Conservation (phyloP, 1,140 invertebrate genomes). For the Drosophila equinoxialis region DNA sequence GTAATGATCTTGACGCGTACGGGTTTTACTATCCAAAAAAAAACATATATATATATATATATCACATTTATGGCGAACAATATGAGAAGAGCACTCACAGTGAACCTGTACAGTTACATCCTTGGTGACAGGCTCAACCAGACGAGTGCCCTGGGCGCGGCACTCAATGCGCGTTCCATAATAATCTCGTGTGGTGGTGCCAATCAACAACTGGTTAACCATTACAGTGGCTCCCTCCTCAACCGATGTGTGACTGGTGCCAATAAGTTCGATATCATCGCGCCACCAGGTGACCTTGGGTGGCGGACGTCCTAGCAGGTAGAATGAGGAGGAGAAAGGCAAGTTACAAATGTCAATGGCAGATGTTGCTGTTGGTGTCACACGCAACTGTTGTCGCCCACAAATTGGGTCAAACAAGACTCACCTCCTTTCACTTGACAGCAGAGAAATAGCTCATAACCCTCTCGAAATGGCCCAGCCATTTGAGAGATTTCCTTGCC, state of each 20-base stretch:
- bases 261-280: slow-evolving; percentile 88
- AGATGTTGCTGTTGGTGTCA: slow-evolving; percentile 25
- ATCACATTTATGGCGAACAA: no score
- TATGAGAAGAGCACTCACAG: slow-evolving; percentile 84
- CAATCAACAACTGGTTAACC: slow-evolving; percentile 87
- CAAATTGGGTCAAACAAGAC: slow-evolving; percentile 63
- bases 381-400: background rate
- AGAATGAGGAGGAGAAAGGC: background rate
- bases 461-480: slow-evolving; percentile 92
- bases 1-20: slow-evolving; percentile 87
- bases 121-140: slow-evolving; percentile 84
- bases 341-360: slow-evolving; percentile 28
- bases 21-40: slow-evolving; percentile 86
- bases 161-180: slow-evolving; percentile 87
- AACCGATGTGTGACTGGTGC: slow-evolving; percentile 85
- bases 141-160: slow-evolving; percentile 87
- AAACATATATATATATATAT: slow-evolving; percentile 8
- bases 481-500: slow-evolving; percentile 89
- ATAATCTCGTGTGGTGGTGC: slow-evolving; percentile 86
- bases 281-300: slow-evolving; percentile 92
- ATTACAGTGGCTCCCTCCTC: slow-evolving; percentile 85
- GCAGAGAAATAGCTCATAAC: slow-evolving; percentile 89
- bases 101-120: slow-evolving; percentile 87
- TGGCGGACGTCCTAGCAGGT: slow-evolving; percentile 86
- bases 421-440: slow-evolving; percentile 93